Conservation (phyloP, 1,140 invertebrate species). For the Drosophila bocqueti region DNA sequence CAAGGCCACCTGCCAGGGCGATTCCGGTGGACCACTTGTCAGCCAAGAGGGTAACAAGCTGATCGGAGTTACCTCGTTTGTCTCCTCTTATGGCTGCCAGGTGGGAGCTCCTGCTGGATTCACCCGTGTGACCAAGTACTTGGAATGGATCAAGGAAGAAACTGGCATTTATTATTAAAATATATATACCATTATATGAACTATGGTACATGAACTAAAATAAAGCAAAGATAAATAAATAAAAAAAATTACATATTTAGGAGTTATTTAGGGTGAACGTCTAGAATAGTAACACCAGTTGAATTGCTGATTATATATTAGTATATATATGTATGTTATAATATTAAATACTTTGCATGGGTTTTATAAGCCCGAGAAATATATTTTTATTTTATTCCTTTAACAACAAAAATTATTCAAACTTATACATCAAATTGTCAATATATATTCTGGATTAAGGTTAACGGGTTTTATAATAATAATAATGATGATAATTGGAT, state of each 20-base stretch:
- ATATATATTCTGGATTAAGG: too few relatives aligned
- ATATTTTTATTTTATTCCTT: too few relatives aligned
- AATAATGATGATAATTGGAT: too few relatives aligned
- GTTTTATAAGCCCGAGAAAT: too few relatives aligned
- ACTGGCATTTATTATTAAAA: conserved; percentile 83
- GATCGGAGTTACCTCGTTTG: conserved; percentile 86
- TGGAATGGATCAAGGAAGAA: conserved; percentile 86
- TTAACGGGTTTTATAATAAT: background rate
- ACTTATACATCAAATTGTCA: too few relatives aligned
- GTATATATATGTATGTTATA: too few relatives aligned
- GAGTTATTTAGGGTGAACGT: background rate
- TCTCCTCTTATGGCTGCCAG: conserved; percentile 85
- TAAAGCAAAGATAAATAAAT: background rate
- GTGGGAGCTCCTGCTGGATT: conserved; percentile 86
- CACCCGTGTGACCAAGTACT: conserved; percentile 85
- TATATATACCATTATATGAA: too few relatives aligned
- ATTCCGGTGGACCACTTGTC: conserved; percentile 65
- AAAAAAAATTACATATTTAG: too few relatives aligned
- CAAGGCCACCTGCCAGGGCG: conserved; percentile 63
- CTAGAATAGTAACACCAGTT: background rate
- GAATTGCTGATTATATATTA: too few relatives aligned
- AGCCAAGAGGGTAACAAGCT: conserved; percentile 40
- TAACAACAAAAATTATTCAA: too few relatives aligned
- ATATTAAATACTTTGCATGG: too few relatives aligned
- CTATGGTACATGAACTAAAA: background rate